phyloP scores from a whole-genome alignment of 2,113 vertebrate genomes.

The Urocitellus parryii region DNA sequence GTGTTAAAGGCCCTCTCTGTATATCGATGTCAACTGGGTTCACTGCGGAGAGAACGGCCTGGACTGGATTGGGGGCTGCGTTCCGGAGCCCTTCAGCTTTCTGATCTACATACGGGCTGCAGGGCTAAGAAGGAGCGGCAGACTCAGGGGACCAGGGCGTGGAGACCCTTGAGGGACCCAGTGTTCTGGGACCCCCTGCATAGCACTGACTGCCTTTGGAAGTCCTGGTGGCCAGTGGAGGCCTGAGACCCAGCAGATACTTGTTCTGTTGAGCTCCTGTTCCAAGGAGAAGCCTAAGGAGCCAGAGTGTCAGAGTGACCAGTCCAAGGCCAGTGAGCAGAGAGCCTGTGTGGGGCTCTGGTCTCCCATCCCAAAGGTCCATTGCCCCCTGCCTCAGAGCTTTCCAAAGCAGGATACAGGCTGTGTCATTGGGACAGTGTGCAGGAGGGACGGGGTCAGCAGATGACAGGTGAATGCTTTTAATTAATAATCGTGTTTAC shows the following conservation, averaged over 20 bases:
- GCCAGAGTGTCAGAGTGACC: background rate
- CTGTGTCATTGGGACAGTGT: no score
- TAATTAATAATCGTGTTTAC: background rate
- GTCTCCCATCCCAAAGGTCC: background rate
- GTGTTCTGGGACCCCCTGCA: background rate
- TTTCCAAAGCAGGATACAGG: background rate
- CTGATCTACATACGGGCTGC: background rate
- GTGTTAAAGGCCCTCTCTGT: background rate
- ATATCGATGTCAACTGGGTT: background rate
- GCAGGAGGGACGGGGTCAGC: background rate
- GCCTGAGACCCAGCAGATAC: background rate
- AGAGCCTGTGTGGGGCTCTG: background rate
- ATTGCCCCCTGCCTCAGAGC: background rate
- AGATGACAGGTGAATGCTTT: background rate
- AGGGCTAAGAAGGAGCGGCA: background rate
- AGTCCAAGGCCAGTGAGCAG: background rate
- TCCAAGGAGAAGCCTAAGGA: background rate
- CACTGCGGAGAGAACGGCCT: background rate
- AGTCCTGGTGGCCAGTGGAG: background rate
- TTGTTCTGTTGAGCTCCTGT: background rate
- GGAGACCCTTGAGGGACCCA: background rate
- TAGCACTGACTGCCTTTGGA: background rate
- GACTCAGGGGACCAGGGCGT: no score
- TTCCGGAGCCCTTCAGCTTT: background rate
- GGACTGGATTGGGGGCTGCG: rapidly evolving